Percentiles rank a stretch among this genome's conserved stretches.
These are phyloP conservation scores for Cheilinus undulatus DNA, from an alignment of 2,113 vertebrate genomes.

Conservation along the genomic window DNA sequence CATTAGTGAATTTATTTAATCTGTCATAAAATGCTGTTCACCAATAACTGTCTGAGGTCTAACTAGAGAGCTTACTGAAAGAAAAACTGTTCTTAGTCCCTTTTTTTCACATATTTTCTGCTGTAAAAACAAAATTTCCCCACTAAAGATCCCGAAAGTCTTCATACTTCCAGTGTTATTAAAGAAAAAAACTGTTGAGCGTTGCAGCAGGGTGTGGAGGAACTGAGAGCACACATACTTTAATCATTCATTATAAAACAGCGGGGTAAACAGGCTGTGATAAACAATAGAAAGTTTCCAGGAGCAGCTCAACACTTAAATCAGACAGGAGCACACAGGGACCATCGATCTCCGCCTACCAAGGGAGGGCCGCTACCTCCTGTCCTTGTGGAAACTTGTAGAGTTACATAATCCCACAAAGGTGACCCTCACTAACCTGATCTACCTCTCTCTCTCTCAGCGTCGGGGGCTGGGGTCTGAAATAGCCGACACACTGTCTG, in stretches of 20 bases:
- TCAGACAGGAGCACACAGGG: conserved; percentile 18
- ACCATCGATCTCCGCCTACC: neutral
- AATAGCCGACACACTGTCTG: neutral
- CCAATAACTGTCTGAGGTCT: too few relatives aligned
- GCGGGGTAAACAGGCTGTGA: conserved; percentile 58
- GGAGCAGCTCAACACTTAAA: conserved; percentile 27
- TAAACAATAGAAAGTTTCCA: conserved; percentile 71
- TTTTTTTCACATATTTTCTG: too few relatives aligned
- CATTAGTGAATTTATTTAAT: too few relatives aligned
- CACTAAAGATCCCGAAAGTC: too few relatives aligned
- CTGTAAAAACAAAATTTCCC: too few relatives aligned
- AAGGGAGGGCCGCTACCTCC: neutral
- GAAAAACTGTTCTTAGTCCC: too few relatives aligned
- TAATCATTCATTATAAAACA: conserved; percentile 43
- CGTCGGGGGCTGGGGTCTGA: neutral
- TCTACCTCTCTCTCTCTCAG: neutral
- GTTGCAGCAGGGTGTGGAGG: conserved; percentile 67
- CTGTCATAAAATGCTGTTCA: too few relatives aligned
- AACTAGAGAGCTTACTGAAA: too few relatives aligned
- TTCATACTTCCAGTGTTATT: too few relatives aligned
- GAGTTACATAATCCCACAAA: conserved; percentile 1
- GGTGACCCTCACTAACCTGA: neutral
- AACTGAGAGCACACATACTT: neutral
- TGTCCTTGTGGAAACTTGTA: conserved; percentile 1
- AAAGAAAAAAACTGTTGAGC: neutral